Base-by-base conservation (phyloP, 2,113 vertebrate species). In the Grantiella picta region DNA sequence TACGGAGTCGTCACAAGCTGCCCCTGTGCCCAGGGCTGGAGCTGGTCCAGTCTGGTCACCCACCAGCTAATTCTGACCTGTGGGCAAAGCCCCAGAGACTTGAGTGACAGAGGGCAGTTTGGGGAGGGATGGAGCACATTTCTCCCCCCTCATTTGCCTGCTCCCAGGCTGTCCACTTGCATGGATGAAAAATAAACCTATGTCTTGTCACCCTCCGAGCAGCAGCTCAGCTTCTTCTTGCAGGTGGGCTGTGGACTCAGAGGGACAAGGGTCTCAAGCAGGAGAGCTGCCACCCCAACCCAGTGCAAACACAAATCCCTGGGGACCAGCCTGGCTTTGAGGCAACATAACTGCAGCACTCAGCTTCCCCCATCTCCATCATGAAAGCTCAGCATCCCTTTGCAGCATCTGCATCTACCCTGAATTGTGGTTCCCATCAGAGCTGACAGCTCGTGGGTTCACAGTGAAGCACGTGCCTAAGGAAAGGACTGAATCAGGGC, bases 151-250 rank as follows among this genome's bases (percentile, higher is more conserved):
- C 1, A 25, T 53, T 66, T 85, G 44, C 81, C 84, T 40, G 8
- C 63, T 77, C 52, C 91, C 18, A 7, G 45, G 64, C 83, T 93
- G 94, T 56, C 91, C 0, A 2, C 69, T 88, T 97, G 92, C 86
- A 95, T 80, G 90, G 90, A 94, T 83, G 95, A 83, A 89, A 96
- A 97, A 97, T 97, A 97, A 97, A 97, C 71, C 52, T 44, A 0
- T 59, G 91, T 95, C 94, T 95, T 89, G 84, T 33, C 88, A 88
- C 81, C 68, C 84, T 49, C 72, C 3, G 19, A 38, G 49, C 76
- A 63, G 42, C 81, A 61, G 56, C 73, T 93, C 6, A 0, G n/a
- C 72, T 68, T 33, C 86, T 96, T 84, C 71, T 68, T 86, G 72
- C 3, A 0, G 19, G 22, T 10, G 75, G 68, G 33, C 27, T 63